These are phyloP conservation scores for Trachelus tabidus DNA, from an alignment of 2,888 invertebrate genomes.

Conservation along the genomic window DNA sequence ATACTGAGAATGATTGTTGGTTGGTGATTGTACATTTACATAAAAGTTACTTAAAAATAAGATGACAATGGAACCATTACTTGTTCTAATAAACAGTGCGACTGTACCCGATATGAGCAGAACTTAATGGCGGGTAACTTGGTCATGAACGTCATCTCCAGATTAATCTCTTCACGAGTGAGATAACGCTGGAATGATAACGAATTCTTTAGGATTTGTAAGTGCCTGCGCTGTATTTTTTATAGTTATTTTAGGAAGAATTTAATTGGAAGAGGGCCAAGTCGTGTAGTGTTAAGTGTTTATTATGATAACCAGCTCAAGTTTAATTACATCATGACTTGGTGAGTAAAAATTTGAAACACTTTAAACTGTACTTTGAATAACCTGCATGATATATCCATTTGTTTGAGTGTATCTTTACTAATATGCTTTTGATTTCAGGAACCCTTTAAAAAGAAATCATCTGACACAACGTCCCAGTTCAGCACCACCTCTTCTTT, in stretches of 20 bases:
- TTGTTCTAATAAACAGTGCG: not conserved
- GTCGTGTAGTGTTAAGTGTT: not conserved
- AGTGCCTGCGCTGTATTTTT: not conserved
- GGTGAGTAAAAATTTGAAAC: conserved; percentile 25
- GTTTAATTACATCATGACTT: conserved; percentile 30
- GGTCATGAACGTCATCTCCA: not conserved
- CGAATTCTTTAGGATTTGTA: not conserved
- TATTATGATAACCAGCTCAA: not conserved
- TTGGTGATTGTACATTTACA: not conserved
- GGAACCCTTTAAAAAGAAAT: conserved; percentile 60
- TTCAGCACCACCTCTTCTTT: conserved; percentile 55
- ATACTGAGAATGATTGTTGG: not conserved
- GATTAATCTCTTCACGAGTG: not conserved
- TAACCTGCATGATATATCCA: not conserved
- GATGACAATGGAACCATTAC: not conserved
- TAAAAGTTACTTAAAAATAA: not conserved
- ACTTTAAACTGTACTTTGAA: not conserved
- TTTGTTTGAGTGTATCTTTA: not conserved
- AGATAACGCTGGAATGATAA: not conserved
- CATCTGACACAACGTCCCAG: conserved; percentile 56
- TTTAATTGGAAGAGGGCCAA: not conserved
- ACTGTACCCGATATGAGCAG: not conserved
- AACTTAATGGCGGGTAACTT: not conserved
- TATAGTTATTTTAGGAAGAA: not conserved
- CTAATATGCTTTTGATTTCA: conserved; percentile 21